Conservation (phyloP, 2,888 invertebrate species). For the Ennomos erosarius region DNA sequence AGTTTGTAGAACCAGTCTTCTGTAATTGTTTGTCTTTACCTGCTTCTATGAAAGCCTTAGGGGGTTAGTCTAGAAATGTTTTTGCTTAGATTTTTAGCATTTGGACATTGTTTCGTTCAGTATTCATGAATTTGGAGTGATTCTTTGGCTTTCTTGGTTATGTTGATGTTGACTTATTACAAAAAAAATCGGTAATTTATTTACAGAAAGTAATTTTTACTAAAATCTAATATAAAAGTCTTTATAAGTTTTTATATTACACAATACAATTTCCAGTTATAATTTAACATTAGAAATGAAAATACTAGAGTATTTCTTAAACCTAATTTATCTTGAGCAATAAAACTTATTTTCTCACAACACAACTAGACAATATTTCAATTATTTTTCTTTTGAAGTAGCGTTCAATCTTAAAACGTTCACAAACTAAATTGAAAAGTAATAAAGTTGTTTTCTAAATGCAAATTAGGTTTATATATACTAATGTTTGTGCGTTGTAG, state of each 20-base stretch:
- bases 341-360: slow-evolving; percentile 7
- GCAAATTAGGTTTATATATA: slow-evolving; percentile 9
- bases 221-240: too few relatives aligned
- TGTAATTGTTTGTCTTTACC: slow-evolving; percentile 24
- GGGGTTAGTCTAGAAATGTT: slow-evolving; percentile 4
- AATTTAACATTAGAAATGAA: background rate
- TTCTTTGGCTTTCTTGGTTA: too few relatives aligned
- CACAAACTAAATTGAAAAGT: slow-evolving; percentile 25
- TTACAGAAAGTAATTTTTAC: too few relatives aligned
- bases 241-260: too few relatives aligned
- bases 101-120: background rate
- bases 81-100: background rate
- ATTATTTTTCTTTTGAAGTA: slow-evolving; percentile 5
- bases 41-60: slow-evolving; percentile 2
- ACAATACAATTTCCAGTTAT: background rate
- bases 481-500: background rate
- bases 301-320: background rate
- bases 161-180: too few relatives aligned
- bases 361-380: background rate
- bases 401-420: slow-evolving; percentile 9
- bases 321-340: slow-evolving; percentile 4
- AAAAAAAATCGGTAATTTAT: too few relatives aligned
- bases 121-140: too few relatives aligned
- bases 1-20: slow-evolving; percentile 12
- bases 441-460: slow-evolving; percentile 22